Percentiles rank a stretch among this genome's conserved stretches.
phyloP scores from a whole-genome alignment of 2,113 vertebrate species.

The Axis porcinus region DNA sequence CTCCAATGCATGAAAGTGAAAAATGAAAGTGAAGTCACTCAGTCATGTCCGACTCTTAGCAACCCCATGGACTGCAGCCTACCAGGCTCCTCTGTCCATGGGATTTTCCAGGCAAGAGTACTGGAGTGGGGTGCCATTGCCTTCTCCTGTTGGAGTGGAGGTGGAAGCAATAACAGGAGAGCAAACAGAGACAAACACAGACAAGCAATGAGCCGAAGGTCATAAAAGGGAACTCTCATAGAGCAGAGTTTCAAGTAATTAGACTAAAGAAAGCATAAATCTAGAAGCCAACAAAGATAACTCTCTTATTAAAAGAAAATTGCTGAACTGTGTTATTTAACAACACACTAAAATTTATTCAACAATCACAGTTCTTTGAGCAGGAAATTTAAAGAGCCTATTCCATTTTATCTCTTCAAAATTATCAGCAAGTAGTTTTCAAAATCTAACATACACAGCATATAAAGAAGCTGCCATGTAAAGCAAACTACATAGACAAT shows the following conservation, averaged over 20 bases:
- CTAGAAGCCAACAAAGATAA: background rate
- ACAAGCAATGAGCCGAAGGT: background rate
- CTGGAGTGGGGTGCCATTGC: no score
- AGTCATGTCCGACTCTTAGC: no score
- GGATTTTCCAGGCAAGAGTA: no score
- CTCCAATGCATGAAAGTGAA: no score
- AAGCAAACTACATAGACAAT: background rate
- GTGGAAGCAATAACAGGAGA: background rate
- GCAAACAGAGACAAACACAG: background rate
- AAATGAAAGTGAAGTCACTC: no score
- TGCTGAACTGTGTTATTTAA: background rate
- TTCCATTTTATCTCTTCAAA: background rate
- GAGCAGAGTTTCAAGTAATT: background rate
- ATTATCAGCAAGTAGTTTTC: background rate
- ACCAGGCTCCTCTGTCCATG: no score
- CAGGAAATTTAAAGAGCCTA: background rate
- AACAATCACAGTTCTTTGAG: background rate
- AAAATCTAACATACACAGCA: background rate
- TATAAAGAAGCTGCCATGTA: background rate
- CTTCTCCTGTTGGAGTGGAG: background rate
- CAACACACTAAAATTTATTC: background rate
- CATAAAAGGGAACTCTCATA: background rate
- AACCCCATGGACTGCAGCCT: no score
- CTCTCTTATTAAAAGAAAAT: background rate
- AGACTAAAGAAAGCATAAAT: background rate